Conservation (phyloP, 2,888 invertebrate genomes). For the Ichneumoninae sp. region DNA sequence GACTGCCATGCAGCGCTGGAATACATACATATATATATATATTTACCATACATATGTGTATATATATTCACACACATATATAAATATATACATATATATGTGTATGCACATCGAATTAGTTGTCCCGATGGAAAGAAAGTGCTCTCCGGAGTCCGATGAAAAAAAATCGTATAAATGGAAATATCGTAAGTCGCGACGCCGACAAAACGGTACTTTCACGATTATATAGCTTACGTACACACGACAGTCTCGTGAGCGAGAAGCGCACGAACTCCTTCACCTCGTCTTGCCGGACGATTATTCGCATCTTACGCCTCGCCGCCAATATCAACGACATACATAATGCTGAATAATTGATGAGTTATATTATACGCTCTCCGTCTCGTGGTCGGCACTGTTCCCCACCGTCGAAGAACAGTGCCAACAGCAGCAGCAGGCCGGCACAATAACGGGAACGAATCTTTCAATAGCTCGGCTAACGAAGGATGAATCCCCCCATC, state of each 20-base stretch:
- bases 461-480: constrained; percentile 28
- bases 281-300: constrained; percentile 30
- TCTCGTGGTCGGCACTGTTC: neutral
- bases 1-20: constrained; percentile 1
- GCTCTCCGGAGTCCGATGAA: neutral
- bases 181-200: neutral
- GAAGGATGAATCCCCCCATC: constrained; percentile 21
- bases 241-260: constrained; percentile 20
- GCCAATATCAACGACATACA: constrained; percentile 17
- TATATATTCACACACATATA: neutral
- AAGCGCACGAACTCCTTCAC: constrained; percentile 10
- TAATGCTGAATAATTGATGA: constrained; percentile 60
- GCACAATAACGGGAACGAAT: constrained; percentile 59
- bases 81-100: neutral
- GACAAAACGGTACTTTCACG: constrained; percentile 54
- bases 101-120: constrained; percentile 8
- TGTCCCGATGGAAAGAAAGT: constrained; percentile 41
- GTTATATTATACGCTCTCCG: constrained; percentile 49
- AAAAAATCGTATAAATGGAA: constrained; percentile 11
- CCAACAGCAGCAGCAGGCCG: neutral
- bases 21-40: neutral
- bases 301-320: constrained; percentile 26
- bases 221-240: constrained; percentile 22
- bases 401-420: neutral
- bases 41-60: neutral